These are phyloP conservation scores for Echinops telfairi DNA, from an alignment of 2,113 vertebrate species.

Conservation along the genomic window DNA sequence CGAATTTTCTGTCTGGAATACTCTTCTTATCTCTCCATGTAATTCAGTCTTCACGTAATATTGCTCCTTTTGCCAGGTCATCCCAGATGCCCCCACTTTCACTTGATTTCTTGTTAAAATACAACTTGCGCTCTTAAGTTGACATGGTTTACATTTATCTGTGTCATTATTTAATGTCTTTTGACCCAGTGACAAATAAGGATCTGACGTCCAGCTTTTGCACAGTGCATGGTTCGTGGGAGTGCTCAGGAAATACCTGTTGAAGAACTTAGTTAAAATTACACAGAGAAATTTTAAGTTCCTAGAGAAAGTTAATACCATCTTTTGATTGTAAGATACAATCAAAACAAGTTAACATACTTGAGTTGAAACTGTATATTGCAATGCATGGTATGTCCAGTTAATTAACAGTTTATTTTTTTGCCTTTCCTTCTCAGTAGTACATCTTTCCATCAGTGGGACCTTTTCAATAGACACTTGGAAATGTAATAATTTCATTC, in stretches of 20 bases:
- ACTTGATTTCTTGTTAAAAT: not conserved
- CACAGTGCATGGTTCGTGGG: not conserved
- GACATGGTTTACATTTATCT: not conserved
- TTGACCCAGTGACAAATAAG: conserved; percentile 5
- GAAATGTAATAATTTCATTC: conserved; percentile 13
- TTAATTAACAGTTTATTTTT: too few relatives aligned
- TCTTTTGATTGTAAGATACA: not conserved
- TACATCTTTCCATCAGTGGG: not conserved
- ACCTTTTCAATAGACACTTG: conserved; percentile 13
- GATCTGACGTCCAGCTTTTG: not conserved
- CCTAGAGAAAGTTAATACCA: not conserved
- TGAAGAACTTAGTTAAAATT: conserved; percentile 38
- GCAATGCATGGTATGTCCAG: not conserved
- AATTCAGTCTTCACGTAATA: not conserved
- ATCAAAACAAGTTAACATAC: too few relatives aligned
- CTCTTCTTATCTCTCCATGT: not conserved
- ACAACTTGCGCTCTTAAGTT: conserved; percentile 23
- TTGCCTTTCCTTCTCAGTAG: not conserved
- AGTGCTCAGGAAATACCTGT: not conserved
- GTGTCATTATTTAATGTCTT: conserved; percentile 27
- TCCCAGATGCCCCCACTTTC: not conserved
- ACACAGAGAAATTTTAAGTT: not conserved
- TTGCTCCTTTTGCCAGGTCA: not conserved
- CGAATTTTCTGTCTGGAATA: not conserved
- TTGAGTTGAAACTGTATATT: not conserved